Evolutionary conservation across 2,113 vertebrate genomes (phyloP).

Genomic region (Apus apus): DNA sequence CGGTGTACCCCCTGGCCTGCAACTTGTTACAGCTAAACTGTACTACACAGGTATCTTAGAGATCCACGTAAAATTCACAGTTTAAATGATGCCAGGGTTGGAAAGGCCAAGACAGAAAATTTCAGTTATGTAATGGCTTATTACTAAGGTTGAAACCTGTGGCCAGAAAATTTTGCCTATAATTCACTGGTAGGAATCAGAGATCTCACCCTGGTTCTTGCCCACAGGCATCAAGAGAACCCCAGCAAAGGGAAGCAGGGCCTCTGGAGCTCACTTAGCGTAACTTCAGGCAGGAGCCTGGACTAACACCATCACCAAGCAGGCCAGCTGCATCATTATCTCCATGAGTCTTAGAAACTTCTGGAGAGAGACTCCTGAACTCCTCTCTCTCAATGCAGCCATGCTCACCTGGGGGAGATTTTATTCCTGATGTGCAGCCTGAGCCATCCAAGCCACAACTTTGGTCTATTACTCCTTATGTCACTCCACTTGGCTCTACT

Average conservation of each 20-base stretch:
- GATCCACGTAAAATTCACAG: neutral
- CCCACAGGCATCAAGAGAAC: neutral
- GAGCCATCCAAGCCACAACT: neutral
- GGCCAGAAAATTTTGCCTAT: neutral
- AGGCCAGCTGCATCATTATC: neutral
- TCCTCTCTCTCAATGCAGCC: neutral
- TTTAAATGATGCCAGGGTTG: fast-evolving
- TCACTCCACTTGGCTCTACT: neutral
- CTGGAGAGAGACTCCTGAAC: neutral
- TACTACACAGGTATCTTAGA: neutral
- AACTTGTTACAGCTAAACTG: neutral
- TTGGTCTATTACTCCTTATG: neutral
- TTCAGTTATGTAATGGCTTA: neutral
- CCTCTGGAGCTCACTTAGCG: neutral
- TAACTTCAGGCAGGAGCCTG: neutral
- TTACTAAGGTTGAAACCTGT: neutral
- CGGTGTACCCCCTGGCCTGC: neutral
- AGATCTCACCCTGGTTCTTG: neutral
- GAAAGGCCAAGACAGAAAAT: neutral
- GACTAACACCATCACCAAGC: neutral
- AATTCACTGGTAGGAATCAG: neutral
- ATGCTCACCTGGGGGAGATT: neutral
- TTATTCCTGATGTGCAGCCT: neutral
- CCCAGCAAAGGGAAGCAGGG: neutral
- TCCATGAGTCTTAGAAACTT: fast-evolving